These are phyloP conservation scores for Megatriorchis doriae DNA, from an alignment of 2,113 vertebrate species.

Conservation along the genomic window DNA sequence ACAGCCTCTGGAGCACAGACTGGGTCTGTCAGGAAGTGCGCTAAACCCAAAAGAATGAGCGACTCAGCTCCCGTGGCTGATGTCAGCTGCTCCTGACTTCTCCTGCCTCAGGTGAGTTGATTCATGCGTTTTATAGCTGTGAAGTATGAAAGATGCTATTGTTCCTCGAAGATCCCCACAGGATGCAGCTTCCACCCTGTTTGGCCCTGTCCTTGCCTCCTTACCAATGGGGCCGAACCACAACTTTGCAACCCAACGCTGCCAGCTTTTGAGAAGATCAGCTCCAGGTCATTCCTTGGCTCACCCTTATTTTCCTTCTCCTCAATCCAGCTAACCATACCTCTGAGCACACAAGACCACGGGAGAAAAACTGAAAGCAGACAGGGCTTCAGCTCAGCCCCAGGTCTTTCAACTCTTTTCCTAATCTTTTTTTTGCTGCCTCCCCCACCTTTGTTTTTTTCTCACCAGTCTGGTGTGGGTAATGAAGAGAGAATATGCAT, in stretches of 20 bases:
- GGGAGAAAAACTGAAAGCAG: neutral
- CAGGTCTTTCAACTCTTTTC: neutral
- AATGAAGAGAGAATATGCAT: constrained; percentile 14
- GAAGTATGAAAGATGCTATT: constrained; percentile 19
- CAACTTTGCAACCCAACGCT: neutral
- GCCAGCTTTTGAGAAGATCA: neutral
- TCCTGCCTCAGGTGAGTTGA: constrained; percentile 42
- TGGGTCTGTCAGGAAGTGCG: fast-evolving
- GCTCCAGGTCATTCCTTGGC: neutral
- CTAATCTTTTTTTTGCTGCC: neutral
- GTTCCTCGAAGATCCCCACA: neutral
- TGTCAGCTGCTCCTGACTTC: constrained; percentile 8
- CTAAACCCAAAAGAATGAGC: neutral
- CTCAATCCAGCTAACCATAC: neutral
- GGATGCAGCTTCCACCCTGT: neutral
- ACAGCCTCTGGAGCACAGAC: fast-evolving
- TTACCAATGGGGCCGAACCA: neutral
- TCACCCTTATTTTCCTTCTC: neutral
- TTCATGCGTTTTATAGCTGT: neutral
- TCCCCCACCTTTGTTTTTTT: neutral
- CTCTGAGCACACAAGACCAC: neutral
- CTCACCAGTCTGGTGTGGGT: neutral
- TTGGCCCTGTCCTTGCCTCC: neutral
- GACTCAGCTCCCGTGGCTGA: neutral
- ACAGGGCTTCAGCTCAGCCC: neutral